Evolutionary conservation across 2,888 invertebrate genomes (phyloP).

Genomic region (Molanna angustata): DNA sequence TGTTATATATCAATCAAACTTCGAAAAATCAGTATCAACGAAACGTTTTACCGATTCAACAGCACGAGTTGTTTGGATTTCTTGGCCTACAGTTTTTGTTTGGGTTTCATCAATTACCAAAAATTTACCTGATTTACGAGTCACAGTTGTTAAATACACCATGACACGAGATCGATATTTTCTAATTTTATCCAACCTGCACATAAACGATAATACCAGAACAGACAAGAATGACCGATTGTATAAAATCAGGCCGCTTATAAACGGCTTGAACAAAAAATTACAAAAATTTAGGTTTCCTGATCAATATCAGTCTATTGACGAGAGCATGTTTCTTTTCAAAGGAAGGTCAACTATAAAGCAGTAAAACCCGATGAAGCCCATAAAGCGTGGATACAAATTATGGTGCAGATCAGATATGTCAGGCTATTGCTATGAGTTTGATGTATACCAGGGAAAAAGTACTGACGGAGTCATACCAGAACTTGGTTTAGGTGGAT

Average conservation of each 20-base stretch:
- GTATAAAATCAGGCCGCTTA: background rate
- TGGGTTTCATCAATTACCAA: background rate
- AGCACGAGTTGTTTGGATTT: background rate
- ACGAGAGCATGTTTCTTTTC: background rate
- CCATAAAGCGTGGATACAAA: background rate
- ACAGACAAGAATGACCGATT: background rate
- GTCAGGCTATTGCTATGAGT: background rate
- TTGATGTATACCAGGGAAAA: background rate
- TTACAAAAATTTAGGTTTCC: background rate
- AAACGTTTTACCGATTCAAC: too few species aligned
- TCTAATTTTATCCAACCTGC: background rate
- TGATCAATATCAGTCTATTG: background rate
- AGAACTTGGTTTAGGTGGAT: background rate
- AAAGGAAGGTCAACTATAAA: background rate
- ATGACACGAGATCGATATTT: background rate
- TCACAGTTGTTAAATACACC: background rate
- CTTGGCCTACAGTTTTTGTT: background rate
- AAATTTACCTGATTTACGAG: background rate
- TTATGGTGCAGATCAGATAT: background rate
- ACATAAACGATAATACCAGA: background rate
- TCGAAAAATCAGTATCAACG: background rate
- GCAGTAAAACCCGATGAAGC: background rate
- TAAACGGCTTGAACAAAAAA: background rate
- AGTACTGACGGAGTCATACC: background rate
- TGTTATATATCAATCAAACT: background rate